These are phyloP conservation scores for Phrynosoma platyrhinos DNA, from an alignment of 2,113 vertebrate genomes.

Conservation along the genomic window DNA sequence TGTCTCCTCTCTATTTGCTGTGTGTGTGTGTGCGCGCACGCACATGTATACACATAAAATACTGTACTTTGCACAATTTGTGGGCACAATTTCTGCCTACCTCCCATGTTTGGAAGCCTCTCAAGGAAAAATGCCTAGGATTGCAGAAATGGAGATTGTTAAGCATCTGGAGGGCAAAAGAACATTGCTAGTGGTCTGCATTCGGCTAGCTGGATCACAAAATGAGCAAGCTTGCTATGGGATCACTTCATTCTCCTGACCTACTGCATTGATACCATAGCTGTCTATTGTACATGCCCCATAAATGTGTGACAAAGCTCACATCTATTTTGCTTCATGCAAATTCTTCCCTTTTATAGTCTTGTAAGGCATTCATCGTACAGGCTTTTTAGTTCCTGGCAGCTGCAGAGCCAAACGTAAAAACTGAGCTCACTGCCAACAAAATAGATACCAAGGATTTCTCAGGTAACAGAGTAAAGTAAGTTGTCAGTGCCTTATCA, in stretches of 20 bases:
- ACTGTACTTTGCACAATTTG: background rate
- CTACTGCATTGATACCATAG: background rate
- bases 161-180: background rate
- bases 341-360: background rate
- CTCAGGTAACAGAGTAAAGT: background rate
- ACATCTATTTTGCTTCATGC: background rate
- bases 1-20: no score
- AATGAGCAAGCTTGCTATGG: background rate
- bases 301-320: background rate
- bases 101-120: background rate
- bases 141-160: background rate
- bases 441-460: background rate
- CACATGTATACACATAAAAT: no score
- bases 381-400: background rate
- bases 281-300: background rate
- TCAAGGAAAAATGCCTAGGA: background rate
- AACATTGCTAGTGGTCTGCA: background rate
- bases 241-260: background rate
- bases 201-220: background rate
- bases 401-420: background rate
- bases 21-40: no score
- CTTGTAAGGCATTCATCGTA: background rate
- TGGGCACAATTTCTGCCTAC: background rate
- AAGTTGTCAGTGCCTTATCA: background rate
- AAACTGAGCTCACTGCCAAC: background rate